Evolutionary conservation across 2,113 vertebrate genomes (phyloP).

Genomic region (Hiodon alosoides): DNA sequence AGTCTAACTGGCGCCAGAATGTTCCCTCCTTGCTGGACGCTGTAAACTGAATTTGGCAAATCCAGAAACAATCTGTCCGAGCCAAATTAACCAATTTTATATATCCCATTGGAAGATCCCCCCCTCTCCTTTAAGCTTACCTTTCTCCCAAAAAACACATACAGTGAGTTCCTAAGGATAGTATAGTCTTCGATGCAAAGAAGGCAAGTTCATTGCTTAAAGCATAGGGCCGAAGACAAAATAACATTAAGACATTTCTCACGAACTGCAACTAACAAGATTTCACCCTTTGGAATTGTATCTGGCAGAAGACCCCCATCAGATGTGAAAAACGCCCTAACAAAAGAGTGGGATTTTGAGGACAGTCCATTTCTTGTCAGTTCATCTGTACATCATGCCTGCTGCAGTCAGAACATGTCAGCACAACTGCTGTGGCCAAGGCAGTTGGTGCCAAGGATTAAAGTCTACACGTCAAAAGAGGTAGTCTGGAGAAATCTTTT

Average conservation of each 20-base stretch:
- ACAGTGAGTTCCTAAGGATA: not conserved
- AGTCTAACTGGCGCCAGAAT: constrained; percentile 4
- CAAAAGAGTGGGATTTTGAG: not conserved
- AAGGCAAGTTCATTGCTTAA: too few relatives aligned
- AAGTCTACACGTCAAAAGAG: not conserved
- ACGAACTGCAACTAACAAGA: not conserved
- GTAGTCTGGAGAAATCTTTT: not conserved
- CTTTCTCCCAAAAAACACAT: not conserved
- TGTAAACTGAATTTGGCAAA: constrained; percentile 8
- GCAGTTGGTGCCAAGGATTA: not conserved
- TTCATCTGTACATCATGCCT: not conserved
- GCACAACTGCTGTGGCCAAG: not conserved
- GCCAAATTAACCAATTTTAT: constrained; percentile 14
- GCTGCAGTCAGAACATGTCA: not conserved
- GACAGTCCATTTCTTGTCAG: not conserved
- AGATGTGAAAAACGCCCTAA: not conserved
- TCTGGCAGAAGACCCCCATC: not conserved
- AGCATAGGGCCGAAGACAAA: too few relatives aligned
- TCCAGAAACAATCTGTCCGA: not conserved
- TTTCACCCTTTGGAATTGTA: not conserved
- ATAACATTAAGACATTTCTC: not conserved
- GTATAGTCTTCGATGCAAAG: too few relatives aligned
- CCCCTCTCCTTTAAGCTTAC: not conserved
- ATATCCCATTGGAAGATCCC: not conserved
- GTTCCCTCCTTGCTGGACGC: not conserved